Evolutionary conservation across 37 sponge, comb jelly and placozoan genomes (phyloP).

Genomic region (Aphrocallistes beatrix): DNA sequence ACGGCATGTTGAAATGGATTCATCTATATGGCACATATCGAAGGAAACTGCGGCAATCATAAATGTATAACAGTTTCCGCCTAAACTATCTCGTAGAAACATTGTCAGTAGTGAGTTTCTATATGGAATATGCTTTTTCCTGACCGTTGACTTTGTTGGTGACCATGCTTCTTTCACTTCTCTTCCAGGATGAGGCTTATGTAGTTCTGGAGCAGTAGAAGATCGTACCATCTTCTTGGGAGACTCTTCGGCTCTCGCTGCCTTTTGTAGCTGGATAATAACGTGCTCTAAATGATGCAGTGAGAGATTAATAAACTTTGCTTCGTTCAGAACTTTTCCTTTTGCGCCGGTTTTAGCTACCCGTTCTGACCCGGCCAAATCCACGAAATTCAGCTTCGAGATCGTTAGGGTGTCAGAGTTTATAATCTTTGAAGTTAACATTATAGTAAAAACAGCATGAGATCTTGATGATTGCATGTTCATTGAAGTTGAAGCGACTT

Average conservation of each 20-base stretch:
- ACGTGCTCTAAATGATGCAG: constrained; percentile 82
- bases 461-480: constrained; percentile 76
- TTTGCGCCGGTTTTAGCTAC: constrained; percentile 66
- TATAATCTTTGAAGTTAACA: constrained; percentile 38
- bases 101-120: constrained; percentile 78
- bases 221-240: background rate
- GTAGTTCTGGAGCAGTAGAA: background rate
- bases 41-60: constrained; percentile 80
- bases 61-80: constrained; percentile 78
- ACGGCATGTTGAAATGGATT: constrained; percentile 70
- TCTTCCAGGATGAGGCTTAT: background rate
- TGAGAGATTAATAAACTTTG: constrained; percentile 78
- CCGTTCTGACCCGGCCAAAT: constrained; percentile 82
- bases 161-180: background rate
- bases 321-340: constrained; percentile 56
- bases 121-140: constrained; percentile 47
- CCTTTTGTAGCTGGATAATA: constrained; percentile 58
- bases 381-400: constrained; percentile 79
- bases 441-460: constrained; percentile 68
- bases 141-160: background rate
- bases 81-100: constrained; percentile 72
- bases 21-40: constrained; percentile 49
- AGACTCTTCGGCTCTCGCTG: background rate
- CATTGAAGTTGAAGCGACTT: constrained; percentile 81
- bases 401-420: constrained; percentile 43